Percentiles rank a stretch among this genome's conserved stretches.
Conservation (phyloP, 2,113 vertebrate genomes). For the Ageneiosus marmoratus region DNA sequence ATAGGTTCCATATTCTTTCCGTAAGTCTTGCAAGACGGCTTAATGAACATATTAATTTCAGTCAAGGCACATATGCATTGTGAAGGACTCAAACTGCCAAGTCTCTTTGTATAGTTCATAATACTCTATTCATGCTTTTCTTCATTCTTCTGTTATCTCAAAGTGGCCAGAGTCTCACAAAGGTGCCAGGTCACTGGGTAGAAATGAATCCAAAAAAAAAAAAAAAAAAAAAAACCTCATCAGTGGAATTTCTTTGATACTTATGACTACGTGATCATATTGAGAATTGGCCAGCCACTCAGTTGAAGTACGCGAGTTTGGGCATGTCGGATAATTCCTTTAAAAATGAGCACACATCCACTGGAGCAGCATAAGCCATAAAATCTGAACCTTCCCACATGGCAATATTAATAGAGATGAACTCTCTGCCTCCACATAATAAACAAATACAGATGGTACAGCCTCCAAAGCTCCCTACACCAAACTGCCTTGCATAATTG, state of each 20-base stretch:
- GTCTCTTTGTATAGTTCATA: slow-evolving; percentile 71
- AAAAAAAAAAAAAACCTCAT: slow-evolving; percentile 64
- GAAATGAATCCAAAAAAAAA: slow-evolving; percentile 55
- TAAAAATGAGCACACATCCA: slow-evolving; percentile 46
- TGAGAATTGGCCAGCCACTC: slow-evolving; percentile 38
- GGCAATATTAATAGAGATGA: slow-evolving; percentile 57
- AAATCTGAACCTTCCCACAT: slow-evolving; percentile 57
- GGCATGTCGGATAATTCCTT: slow-evolving; percentile 41
- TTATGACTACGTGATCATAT: slow-evolving; percentile 62
- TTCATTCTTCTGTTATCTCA: slow-evolving; percentile 71
- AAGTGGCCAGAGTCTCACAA: slow-evolving; percentile 64
- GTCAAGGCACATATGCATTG: slow-evolving; percentile 62
- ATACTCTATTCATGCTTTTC: slow-evolving; percentile 72
- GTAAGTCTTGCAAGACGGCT: slow-evolving; percentile 63
- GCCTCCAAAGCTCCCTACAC: slow-evolving; percentile 37
- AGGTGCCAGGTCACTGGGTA: slow-evolving; percentile 66
- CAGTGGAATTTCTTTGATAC: slow-evolving; percentile 63
- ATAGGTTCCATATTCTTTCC: slow-evolving; percentile 62
- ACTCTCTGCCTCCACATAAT: slow-evolving; percentile 34
- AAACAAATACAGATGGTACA: slow-evolving; percentile 58
- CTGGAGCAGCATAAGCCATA: slow-evolving; percentile 41
- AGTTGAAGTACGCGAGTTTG: slow-evolving; percentile 45
- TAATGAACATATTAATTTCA: slow-evolving; percentile 68
- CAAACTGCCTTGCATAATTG: slow-evolving; percentile 27
- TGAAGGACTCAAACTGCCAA: slow-evolving; percentile 68